Percentiles rank a stretch among this genome's conserved stretches.
These are phyloP conservation scores for Semaprochilodus insignis DNA, from an alignment of 2,797 vertebrate species.

Conservation along the genomic window DNA sequence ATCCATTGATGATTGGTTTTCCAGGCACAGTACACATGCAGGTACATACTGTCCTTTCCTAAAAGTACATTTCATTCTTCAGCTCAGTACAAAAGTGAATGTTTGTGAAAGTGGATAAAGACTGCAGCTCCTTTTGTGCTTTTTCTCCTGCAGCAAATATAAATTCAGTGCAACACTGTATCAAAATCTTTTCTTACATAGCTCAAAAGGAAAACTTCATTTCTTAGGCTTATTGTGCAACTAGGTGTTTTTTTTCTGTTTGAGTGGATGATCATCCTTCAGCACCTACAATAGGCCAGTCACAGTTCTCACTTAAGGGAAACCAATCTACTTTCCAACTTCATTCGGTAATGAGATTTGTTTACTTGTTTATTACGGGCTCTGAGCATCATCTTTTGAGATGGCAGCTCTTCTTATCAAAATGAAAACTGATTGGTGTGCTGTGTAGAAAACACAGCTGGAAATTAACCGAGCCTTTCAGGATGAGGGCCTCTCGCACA, in stretches of 20 bases:
- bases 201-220: not conserved
- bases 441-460: conserved; percentile 13
- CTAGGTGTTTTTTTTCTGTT: not conserved
- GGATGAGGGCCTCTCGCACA: not conserved
- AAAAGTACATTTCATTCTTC: not conserved
- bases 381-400: not conserved
- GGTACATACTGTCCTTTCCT: not conserved
- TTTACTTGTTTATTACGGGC: not conserved
- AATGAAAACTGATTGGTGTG: conserved; percentile 7
- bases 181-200: not conserved
- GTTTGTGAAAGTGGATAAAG: not conserved
- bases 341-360: not conserved
- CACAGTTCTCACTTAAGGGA: not conserved
- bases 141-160: not conserved
- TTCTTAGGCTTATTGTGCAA: not conserved
- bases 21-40: not conserved
- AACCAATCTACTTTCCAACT: not conserved
- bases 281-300: not conserved
- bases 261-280: not conserved
- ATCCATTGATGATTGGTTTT: too few relatives aligned
- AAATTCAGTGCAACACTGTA: not conserved
- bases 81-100: not conserved
- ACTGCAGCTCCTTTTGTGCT: not conserved
- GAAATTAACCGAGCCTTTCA: conserved; percentile 35
- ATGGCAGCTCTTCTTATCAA: conserved; percentile 10